Evolutionary conservation across 2,888 invertebrate species (phyloP), one percentile per base, ranked within the genome.

Genomic region (Aethes cnicana): DNA sequence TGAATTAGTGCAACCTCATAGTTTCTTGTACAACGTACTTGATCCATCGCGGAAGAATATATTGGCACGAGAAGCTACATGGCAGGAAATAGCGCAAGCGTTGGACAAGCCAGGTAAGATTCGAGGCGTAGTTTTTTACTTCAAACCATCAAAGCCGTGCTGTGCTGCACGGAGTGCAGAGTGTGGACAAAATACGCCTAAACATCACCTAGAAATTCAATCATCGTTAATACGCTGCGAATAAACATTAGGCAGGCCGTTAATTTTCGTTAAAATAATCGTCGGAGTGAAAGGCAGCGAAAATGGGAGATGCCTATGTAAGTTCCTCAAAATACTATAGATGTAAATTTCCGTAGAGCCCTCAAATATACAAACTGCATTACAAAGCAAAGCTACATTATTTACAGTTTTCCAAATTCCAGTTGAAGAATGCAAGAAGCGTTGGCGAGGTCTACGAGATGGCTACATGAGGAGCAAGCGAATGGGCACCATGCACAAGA

Each of bases 401-500:
- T 14, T 20, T 25, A 17, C 8, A 37, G 25, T 16, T 16, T 25
- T 4, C 25, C 0, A 47, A 48, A 58, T 86, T 84, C 20, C 77
- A 91, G 90, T 89, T 65, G 91, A 90, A 59, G 91, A 91, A 78
- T 91, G 91, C 70, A 90, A 90, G 58, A 90, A 90, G 59, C 81
- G 91, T 28, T 91, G 91, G 91, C 76, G 90, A 44, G 90, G 91
- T 8, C 75, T 91, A 33, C 77, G 91, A 11, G 91, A 91, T 69
- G 82, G 90, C 36, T 91, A 90, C 69, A 84, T 89, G 66, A 87
- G 91, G 44, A 86, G 86, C 58, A 87, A 84, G 53, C 79, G 90
- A 20, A 58, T 81, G 39, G 85, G 85, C 14, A 71, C 78, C 1
- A 64, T 83, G 61, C 83, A 84, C 58, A 83, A 77, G 47, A 72